Base-by-base conservation (phyloP, 2,888 invertebrate species). In the Xestia sexstrigata region DNA sequence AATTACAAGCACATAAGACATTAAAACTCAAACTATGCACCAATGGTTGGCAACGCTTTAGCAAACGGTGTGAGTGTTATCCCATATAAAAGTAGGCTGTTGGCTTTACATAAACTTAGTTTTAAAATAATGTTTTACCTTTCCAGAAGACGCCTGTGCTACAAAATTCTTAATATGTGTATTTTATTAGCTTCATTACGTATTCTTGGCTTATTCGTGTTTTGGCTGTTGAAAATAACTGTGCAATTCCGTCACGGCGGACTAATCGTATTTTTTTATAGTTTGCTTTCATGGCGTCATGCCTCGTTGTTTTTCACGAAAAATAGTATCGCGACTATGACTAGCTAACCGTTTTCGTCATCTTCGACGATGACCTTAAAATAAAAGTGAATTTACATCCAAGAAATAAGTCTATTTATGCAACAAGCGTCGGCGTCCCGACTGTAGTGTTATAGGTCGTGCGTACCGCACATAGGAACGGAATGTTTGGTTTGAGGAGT, bases 401-500 rank as follows among this genome's bases (percentile, higher is more conserved):
- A 92, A 94, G 94, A 95, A 94, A 93, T 94, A 92, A 91, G 89
- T 94, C 95, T 96, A 96, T 96, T 95, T 95, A 92, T 94, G 94
- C 93, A 92, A 89, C 90, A 89, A 88, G 93, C 95, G 95, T 95
- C 92, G 94, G 93, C 94, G 95, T 93, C 89, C 91, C 89, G 90
- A 90, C 92, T 91, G 93, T 91, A 89, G 88, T 90, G 91, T 90
- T 92, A 90, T 94, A 92, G 93, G 95, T 94, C 93, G 94, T 93
- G 93, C 93, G 78, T 83, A 80, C 74, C 91, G 92, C 92, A 91
- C 93, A 93, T 94, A 92, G 93, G 92, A 94, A 92, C 92, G 93
- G 93, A 94, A 93, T 95, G 94, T 95, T 95, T 95, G 95, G 94
- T 94, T 95, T 93, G 93, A 95, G 93, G 94, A 95, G 94, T 95